A percentile compares a stretch with the other conserved stretches of the same genome.
Conservation (phyloP, 2,888 invertebrate genomes). For the Choristoneura rosaceana region DNA sequence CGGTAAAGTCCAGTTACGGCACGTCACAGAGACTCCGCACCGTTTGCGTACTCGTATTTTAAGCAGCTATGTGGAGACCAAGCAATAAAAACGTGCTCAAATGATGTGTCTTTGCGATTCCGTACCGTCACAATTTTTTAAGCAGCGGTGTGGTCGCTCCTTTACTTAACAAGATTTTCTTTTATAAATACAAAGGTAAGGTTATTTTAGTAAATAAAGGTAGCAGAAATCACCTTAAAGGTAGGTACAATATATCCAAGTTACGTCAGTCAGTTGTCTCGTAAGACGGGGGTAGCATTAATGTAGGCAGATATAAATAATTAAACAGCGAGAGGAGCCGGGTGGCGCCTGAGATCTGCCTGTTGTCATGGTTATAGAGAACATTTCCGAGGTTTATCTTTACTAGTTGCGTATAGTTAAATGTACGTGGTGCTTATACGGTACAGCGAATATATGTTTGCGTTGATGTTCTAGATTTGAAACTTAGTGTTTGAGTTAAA, state of each 20-base stretch:
- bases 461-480: constrained; percentile 1
- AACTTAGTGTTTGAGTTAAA: constrained; percentile 5
- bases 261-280: constrained; percentile 36
- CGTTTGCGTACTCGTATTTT: no score
- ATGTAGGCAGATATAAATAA: constrained; percentile 36
- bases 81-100: no score
- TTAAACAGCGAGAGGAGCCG: constrained; percentile 31
- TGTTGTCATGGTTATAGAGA: constrained; percentile 26
- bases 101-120: no score
- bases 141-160: no score
- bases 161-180: neutral
- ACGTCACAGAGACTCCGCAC: no score
- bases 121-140: no score
- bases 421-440: neutral
- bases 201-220: neutral
- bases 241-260: constrained; percentile 10
- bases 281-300: constrained; percentile 29
- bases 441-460: neutral
- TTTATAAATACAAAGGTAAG: neutral
- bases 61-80: no score
- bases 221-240: constrained; percentile 15
- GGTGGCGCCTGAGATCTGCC: constrained; percentile 23
- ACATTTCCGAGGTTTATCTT: constrained; percentile 18
- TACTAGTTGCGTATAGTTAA: neutral
- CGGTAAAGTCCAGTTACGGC: no score